Conservation (phyloP, 2,113 vertebrate genomes). For the Dicerorhinus sumatrensis region DNA sequence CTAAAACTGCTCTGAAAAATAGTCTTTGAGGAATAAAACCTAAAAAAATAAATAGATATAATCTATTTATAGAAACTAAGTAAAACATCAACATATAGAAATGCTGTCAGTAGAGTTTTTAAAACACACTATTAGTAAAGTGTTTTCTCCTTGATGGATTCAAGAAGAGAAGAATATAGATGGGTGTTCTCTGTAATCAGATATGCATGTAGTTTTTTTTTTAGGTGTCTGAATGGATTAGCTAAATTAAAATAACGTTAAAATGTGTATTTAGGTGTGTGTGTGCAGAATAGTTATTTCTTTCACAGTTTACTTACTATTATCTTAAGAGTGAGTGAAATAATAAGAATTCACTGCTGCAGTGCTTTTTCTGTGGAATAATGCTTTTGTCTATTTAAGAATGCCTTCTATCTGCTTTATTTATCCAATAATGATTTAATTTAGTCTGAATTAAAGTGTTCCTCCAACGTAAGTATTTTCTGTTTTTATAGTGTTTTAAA, state of each 20-base stretch:
- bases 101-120: background rate
- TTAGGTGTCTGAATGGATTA: background rate
- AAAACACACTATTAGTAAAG: background rate
- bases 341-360: background rate
- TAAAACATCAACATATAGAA: background rate
- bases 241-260: background rate
- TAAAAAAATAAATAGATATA: background rate
- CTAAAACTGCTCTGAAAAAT: background rate
- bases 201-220: background rate
- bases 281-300: background rate
- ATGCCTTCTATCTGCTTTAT: background rate
- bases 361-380: background rate
- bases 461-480: background rate
- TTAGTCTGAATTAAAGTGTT: background rate
- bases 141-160: background rate
- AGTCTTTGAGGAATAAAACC: background rate
- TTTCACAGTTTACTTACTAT: background rate
- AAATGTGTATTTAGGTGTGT: background rate
- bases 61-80: background rate
- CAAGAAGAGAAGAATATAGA: background rate
- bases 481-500: background rate
- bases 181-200: background rate
- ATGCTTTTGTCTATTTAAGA: background rate
- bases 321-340: background rate
- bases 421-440: background rate